These are phyloP conservation scores for Tryphoninae sp. DNA, from an alignment of 2,888 invertebrate species.

Conservation along the genomic window DNA sequence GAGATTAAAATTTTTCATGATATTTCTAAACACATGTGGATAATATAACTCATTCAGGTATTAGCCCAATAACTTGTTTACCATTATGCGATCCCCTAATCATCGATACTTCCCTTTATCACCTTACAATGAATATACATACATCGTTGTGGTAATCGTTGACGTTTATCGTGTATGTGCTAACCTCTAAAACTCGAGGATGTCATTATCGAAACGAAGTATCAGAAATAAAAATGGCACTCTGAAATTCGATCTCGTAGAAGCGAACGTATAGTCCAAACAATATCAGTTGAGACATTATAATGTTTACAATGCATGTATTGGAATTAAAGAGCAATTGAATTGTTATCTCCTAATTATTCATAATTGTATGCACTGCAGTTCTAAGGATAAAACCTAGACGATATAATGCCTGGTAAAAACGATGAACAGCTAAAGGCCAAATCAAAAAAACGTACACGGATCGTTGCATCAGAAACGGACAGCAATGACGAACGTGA, in stretches of 20 bases:
- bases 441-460: constrained; percentile 68
- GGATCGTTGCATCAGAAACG: constrained; percentile 69
- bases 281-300: too few species aligned
- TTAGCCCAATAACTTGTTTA: neutral
- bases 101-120: neutral
- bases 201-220: neutral
- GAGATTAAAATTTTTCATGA: neutral
- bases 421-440: constrained; percentile 68
- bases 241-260: neutral
- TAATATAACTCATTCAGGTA: neutral
- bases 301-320: too few species aligned
- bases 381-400: neutral
- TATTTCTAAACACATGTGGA: neutral
- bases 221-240: neutral
- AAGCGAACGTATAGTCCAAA: too few species aligned
- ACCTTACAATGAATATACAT: neutral
- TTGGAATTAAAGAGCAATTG: constrained; percentile 23
- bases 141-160: neutral
- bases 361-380: neutral
- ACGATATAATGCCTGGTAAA: constrained; percentile 71
- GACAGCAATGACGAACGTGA: constrained; percentile 76
- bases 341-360: too few species aligned
- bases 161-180: neutral
- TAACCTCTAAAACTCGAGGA: neutral
- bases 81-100: neutral